phyloP scores from a whole-genome alignment of 2,888 invertebrate genomes.

The Vannuccia rotundouncinata region DNA sequence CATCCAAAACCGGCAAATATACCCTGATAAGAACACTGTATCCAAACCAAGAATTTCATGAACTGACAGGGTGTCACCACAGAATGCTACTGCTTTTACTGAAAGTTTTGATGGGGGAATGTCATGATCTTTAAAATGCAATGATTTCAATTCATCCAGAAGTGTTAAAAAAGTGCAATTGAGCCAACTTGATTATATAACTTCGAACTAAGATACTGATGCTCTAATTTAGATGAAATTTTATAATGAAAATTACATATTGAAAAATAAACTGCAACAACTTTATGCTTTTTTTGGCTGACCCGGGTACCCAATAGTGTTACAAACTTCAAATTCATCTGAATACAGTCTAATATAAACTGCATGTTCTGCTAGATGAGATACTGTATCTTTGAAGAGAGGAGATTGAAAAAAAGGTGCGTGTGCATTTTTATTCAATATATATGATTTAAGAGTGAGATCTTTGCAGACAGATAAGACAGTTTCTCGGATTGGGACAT shows the following conservation, averaged over 20 bases:
- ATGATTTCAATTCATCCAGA: not conserved
- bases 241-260: too few species aligned
- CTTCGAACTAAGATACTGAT: not conserved
- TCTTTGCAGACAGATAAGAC: not conserved
- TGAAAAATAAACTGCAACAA: not conserved
- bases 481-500: not conserved
- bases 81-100: not conserved
- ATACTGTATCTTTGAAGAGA: not conserved
- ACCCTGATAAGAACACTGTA: not conserved
- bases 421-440: not conserved
- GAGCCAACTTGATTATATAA: not conserved
- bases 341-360: not conserved
- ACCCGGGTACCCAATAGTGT: not conserved
- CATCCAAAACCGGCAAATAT: not conserved
- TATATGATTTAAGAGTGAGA: not conserved
- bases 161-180: not conserved
- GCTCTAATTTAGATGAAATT: not conserved
- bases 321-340: slow-evolving; percentile 22
- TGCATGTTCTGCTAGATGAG: not conserved
- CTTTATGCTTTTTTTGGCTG: not conserved
- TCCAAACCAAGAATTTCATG: not conserved
- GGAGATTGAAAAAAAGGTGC: not conserved
- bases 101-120: not conserved
- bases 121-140: not conserved
- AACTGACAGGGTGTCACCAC: slow-evolving; percentile 12